A percentile compares a stretch with the other conserved stretches of the same genome.
phyloP scores from a whole-genome alignment of 2,797 vertebrate species.

The Poecilia velifera region DNA sequence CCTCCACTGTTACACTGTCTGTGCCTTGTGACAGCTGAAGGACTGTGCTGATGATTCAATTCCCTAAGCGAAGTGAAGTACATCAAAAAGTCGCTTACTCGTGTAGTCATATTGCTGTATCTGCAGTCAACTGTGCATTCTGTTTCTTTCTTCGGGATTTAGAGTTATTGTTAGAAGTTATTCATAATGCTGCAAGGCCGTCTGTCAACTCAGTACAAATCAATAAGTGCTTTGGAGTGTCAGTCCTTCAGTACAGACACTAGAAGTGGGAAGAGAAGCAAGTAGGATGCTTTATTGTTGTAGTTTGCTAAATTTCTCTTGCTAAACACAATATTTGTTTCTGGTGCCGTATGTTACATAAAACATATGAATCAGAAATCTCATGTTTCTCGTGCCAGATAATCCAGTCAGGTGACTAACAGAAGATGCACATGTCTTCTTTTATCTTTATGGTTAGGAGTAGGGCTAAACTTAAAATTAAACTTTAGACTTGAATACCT shows the following conservation, averaged over 20 bases:
- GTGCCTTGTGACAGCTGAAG: neutral
- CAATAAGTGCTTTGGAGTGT: neutral
- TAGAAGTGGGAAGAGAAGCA: neutral
- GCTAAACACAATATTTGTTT: neutral
- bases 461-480: neutral
- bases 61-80: neutral
- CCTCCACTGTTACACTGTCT: neutral
- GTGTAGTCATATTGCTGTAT: neutral
- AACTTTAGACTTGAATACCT: neutral
- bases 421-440: neutral
- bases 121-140: neutral
- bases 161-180: constrained; percentile 3
- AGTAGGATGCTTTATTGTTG: neutral
- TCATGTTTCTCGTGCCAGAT: neutral
- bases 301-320: neutral
- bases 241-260: neutral
- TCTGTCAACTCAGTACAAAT: neutral
- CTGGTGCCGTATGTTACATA: neutral
- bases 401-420: neutral
- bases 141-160: neutral
- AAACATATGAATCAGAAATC: neutral
- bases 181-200: neutral
- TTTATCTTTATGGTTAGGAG: neutral
- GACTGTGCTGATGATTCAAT: neutral
- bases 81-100: neutral